Conservation (phyloP, 2,113 vertebrate species). For the Ciconia stormi region DNA sequence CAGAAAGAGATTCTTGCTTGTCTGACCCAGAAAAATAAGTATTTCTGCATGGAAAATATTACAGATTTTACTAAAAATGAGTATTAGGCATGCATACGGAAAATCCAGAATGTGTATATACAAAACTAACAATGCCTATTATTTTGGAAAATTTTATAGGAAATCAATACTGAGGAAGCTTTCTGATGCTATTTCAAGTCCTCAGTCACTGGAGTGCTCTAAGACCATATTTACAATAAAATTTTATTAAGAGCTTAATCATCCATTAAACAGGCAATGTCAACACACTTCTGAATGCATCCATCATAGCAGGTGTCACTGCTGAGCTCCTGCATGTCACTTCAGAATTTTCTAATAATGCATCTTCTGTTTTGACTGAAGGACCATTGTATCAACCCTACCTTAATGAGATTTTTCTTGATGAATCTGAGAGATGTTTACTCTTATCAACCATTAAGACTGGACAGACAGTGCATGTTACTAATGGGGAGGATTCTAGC, state of each 20-base stretch:
- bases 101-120: not conserved
- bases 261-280: not conserved
- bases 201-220: not conserved
- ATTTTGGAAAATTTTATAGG: not conserved
- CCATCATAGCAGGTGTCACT: not conserved
- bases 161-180: not conserved
- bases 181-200: not conserved
- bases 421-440: not conserved
- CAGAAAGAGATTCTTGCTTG: not conserved
- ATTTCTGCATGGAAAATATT: constrained; percentile 6
- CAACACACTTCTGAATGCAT: not conserved
- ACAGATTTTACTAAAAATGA: not conserved
- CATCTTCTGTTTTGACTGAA: not conserved
- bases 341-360: not conserved
- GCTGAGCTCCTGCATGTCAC: not conserved
- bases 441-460: not conserved
- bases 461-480: not conserved
- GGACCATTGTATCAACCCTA: not conserved
- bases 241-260: not conserved
- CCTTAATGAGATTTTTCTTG: not conserved
- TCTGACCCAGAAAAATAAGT: constrained; percentile 18
- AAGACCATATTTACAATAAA: not conserved
- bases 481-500: not conserved
- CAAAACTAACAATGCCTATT: not conserved
- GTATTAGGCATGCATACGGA: not conserved